phyloP scores from a whole-genome alignment of 2,797 vertebrate genomes.

The Gila robusta region DNA sequence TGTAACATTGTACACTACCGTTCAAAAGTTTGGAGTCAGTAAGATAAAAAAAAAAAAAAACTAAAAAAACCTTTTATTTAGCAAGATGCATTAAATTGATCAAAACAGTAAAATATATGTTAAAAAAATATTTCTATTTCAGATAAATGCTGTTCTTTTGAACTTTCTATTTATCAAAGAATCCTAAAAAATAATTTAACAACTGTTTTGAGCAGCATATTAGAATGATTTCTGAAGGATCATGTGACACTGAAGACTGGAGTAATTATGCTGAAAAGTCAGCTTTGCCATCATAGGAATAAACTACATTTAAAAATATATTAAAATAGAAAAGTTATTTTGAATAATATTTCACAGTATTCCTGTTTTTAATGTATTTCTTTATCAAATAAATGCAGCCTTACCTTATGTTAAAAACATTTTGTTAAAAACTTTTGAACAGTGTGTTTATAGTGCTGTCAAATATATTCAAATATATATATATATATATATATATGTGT shows the following conservation, averaged over 20 bases:
- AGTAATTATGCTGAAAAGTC: no score
- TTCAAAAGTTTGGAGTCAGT: no score
- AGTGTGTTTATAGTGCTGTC: background rate
- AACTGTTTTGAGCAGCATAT: background rate
- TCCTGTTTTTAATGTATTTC: no score
- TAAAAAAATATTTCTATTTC: background rate
- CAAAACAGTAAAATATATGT: background rate
- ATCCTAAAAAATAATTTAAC: no score
- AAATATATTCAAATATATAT: background rate
- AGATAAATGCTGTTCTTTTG: background rate
- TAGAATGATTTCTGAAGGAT: background rate
- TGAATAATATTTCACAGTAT: no score
- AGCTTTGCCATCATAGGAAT: background rate
- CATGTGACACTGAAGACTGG: background rate
- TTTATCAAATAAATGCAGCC: no score
- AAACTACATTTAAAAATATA: no score
- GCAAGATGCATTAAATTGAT: background rate
- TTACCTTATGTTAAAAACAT: no score
- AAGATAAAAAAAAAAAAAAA: no score
- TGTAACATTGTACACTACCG: no score
- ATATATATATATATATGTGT: background rate
- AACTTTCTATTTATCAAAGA: background rate
- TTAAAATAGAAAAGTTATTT: no score
- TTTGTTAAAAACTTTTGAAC: no score
- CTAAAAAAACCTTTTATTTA: background rate